phyloP scores from a whole-genome alignment of 2,797 vertebrate species.

The Xyrichtys novacula region DNA sequence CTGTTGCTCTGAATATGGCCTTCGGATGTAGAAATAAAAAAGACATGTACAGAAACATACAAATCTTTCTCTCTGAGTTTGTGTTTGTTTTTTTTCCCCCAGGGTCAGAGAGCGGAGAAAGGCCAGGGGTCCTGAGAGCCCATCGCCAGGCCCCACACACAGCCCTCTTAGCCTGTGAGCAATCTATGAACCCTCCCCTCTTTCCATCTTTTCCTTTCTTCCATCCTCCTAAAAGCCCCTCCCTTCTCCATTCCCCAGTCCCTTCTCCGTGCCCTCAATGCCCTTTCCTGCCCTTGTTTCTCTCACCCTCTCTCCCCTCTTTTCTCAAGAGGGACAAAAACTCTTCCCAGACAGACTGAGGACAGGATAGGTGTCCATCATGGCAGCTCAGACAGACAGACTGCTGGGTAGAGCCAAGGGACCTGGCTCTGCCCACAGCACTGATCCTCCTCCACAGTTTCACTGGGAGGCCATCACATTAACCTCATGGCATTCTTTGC shows the following conservation, averaged over 20 bases:
- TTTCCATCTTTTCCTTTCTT: slow-evolving; percentile 85
- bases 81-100: slow-evolving; percentile 74
- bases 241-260: slow-evolving; percentile 56
- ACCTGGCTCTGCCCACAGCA: slow-evolving; percentile 81
- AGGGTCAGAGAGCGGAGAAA: slow-evolving; percentile 99
- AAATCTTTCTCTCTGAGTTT: slow-evolving; percentile 20
- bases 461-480: slow-evolving; percentile 85
- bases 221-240: slow-evolving; percentile 55
- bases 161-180: slow-evolving; percentile 97
- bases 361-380: slow-evolving; percentile 84
- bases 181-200: slow-evolving; percentile 88
- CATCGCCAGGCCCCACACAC: slow-evolving; percentile 83
- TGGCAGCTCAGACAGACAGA: slow-evolving; percentile 84
- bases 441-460: slow-evolving; percentile 82
- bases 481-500: slow-evolving; percentile 90
- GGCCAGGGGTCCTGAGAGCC: slow-evolving; percentile 99
- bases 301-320: slow-evolving; percentile 48
- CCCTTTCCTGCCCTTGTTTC: slow-evolving; percentile 35
- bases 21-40: slow-evolving; percentile 22
- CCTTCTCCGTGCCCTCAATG: slow-evolving; percentile 63
- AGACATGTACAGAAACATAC: neutral
- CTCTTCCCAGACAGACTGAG: slow-evolving; percentile 81
- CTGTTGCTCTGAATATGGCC: slow-evolving; percentile 25
- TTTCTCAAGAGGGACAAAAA: slow-evolving; percentile 62
- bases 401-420: slow-evolving; percentile 77